phyloP scores from a whole-genome alignment of 2,113 vertebrate genomes.

The Hymenochirus boettgeri region DNA sequence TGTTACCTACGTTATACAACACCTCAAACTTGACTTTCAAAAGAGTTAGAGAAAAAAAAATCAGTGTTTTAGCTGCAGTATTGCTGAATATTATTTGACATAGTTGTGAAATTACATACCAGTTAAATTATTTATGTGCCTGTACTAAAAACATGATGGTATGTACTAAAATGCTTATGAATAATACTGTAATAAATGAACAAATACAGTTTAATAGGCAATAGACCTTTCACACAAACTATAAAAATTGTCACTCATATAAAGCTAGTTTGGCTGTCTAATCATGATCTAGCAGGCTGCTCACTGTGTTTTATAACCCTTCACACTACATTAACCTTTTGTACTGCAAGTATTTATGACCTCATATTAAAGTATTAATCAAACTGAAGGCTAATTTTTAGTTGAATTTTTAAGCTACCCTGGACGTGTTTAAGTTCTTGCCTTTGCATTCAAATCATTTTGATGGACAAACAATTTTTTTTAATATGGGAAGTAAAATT shows the following conservation, averaged over 20 bases:
- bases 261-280: constrained; percentile 65
- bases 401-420: constrained; percentile 51
- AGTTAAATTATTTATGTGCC: neutral
- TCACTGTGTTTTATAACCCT: constrained; percentile 67
- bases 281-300: constrained; percentile 71
- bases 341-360: constrained; percentile 73
- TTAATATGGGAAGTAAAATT: no score
- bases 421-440: constrained; percentile 55
- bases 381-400: constrained; percentile 67
- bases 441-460: neutral
- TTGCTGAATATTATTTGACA: no score
- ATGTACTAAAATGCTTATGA: neutral
- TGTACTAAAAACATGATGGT: neutral
- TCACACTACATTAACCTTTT: constrained; percentile 83
- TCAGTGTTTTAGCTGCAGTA: no score
- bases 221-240: constrained; percentile 19
- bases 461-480: no score
- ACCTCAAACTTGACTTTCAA: no score
- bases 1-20: no score
- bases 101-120: neutral
- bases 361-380: constrained; percentile 75
- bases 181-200: constrained; percentile 25
- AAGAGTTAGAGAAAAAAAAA: no score
- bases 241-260: constrained; percentile 47
- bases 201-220: constrained; percentile 29